Percentiles rank a stretch among this genome's conserved stretches.
These are phyloP conservation scores for Iguana delicatissima DNA, from an alignment of 2,797 vertebrate species.

Conservation along the genomic window DNA sequence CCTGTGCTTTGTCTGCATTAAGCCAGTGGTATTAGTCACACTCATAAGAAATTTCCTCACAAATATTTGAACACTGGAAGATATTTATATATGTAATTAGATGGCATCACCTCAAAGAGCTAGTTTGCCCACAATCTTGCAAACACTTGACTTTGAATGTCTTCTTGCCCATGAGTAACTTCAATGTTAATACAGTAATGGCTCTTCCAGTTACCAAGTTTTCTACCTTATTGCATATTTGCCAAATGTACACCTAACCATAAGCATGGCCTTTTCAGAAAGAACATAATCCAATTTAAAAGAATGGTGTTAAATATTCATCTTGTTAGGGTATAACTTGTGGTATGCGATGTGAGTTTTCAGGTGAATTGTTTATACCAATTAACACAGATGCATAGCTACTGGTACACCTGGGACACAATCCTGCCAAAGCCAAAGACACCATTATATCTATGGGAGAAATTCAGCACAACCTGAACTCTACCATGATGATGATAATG, in stretches of 20 bases:
- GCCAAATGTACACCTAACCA: background rate
- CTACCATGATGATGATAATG: background rate
- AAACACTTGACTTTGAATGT: background rate
- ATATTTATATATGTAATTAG: slow-evolving; percentile 54
- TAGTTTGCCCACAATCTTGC: slow-evolving; percentile 30
- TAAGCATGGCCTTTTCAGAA: background rate
- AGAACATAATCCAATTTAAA: background rate
- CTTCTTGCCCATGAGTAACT: background rate
- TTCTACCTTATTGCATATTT: background rate
- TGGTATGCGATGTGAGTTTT: background rate
- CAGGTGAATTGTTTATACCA: background rate
- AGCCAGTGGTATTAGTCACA: slow-evolving; percentile 56
- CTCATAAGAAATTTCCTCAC: slow-evolving; percentile 58
- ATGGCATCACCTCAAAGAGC: slow-evolving; percentile 50
- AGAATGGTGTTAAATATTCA: background rate
- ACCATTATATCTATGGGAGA: background rate
- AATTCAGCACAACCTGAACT: background rate
- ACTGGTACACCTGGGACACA: background rate
- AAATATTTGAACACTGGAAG: slow-evolving; percentile 59
- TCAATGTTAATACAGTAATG: slow-evolving; percentile 9
- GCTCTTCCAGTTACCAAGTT: background rate
- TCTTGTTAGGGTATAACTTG: background rate
- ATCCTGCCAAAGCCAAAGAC: background rate
- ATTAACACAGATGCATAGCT: background rate
- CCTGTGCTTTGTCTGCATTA: slow-evolving; percentile 48